Base-by-base conservation (phyloP, 2,888 invertebrate genomes). In the Drosophila differens region DNA sequence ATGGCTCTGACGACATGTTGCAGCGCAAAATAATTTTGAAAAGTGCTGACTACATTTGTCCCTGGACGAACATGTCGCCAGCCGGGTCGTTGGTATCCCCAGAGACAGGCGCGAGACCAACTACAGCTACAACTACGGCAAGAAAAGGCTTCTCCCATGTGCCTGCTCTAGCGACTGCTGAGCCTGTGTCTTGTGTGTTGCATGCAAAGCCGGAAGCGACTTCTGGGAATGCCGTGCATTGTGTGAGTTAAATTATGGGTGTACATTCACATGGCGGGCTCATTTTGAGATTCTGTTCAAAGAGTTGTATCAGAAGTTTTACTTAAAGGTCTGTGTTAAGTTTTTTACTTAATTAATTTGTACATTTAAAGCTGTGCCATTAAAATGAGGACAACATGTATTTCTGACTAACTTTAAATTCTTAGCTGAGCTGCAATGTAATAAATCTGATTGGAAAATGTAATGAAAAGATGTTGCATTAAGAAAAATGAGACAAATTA, bases 41-140 rank as follows among this genome's bases (percentile, higher is more conserved):
- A 83, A 91, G 90, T 86, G 91, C 85, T 73, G 70, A 85, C 70
- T 93, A 91, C 80, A 91, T 93, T 81, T 93, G 93, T 81, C 86
- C 92, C 78, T 69, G 59, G 82, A 68, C 82, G 72, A 73, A 55
- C 52, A 54, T 69, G 65, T 66, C 79, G 68, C 62, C 76, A 79
- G 74, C 74, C 52, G 61, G 65, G 63, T 59, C 71, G 33, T 39
- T 67, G 51, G 10, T 53, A 41, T 74, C 81, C 72, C 51, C 66
- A 35, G 65, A 73, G 73, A 69, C 41, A 35, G 57, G 44, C 55
- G 33, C 49, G 47, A 47, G 35, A 62, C 72, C 63, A 22, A 28
- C 58, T n/a, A 44, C 41, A 12, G 41, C 51, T 35, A 54, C 59
- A 33, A 61, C 59, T 30, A 12, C 25, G 54, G 51, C 58, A 37